A percentile compares a stretch with the other conserved stretches of the same genome.
phyloP scores from a whole-genome alignment of 2,888 invertebrate species.

The Leucozona laternaria region DNA sequence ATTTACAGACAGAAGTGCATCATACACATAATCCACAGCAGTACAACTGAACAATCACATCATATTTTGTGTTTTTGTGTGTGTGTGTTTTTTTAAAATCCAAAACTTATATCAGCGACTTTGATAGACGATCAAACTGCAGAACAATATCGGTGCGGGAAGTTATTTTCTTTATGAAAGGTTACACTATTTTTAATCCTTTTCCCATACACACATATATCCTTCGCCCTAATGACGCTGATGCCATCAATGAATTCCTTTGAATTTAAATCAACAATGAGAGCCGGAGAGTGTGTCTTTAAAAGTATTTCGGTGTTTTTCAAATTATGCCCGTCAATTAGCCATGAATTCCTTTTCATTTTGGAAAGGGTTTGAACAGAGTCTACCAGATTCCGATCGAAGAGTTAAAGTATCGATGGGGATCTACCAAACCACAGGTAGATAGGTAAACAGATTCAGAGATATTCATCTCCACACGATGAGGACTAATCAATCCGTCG shows the following conservation, averaged over 20 bases:
- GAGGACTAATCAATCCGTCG: slow-evolving; percentile 68
- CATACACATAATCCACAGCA: slow-evolving; percentile 33
- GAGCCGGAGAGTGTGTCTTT: slow-evolving; percentile 24
- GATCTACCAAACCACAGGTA: not conserved
- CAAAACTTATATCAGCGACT: not conserved
- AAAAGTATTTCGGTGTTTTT: slow-evolving; percentile 67
- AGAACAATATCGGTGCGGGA: not conserved
- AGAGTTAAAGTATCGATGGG: not conserved
- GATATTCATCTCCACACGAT: slow-evolving; percentile 48
- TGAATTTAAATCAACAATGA: slow-evolving; percentile 29
- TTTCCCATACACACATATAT: slow-evolving; percentile 52
- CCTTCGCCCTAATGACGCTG: slow-evolving; percentile 46
- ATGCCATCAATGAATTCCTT: slow-evolving; percentile 55
- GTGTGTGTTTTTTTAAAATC: not conserved
- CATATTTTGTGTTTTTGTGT: slow-evolving; percentile 43
- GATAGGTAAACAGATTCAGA: slow-evolving; percentile 17
- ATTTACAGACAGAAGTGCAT: slow-evolving; percentile 7
- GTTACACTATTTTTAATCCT: not conserved
- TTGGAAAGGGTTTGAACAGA: slow-evolving; percentile 35
- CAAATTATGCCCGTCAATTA: slow-evolving; percentile 66
- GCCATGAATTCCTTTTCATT: slow-evolving; percentile 58
- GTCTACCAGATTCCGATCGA: slow-evolving; percentile 31
- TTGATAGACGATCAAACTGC: slow-evolving; percentile 23
- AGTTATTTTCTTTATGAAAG: slow-evolving; percentile 13
- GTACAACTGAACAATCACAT: slow-evolving; percentile 26